A percentile compares a stretch with the other conserved stretches of the same genome.
These are phyloP conservation scores for Ctenomys sociabilis DNA, from an alignment of 2,113 vertebrate genomes.

Conservation along the genomic window DNA sequence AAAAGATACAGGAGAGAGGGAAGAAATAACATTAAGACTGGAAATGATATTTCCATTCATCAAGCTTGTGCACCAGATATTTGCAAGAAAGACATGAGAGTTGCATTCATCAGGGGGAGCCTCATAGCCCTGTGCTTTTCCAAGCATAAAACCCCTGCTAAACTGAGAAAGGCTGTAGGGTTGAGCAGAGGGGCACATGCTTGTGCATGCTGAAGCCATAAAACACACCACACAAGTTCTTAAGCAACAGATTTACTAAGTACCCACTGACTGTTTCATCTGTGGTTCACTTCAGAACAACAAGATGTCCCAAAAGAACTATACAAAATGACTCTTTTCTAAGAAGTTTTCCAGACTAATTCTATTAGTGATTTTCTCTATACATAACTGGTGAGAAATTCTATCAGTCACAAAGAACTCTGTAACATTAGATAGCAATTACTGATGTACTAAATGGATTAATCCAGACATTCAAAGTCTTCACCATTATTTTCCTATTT, in stretches of 20 bases:
- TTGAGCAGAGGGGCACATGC: neutral
- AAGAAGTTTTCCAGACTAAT: neutral
- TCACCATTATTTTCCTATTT: neutral
- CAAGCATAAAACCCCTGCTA: neutral
- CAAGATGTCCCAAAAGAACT: neutral
- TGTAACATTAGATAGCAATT: too few species aligned
- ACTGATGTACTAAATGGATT: neutral
- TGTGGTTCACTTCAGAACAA: neutral
- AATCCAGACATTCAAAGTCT: neutral
- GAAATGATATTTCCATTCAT: neutral
- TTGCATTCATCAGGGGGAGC: too few species aligned
- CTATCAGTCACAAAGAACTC: neutral
- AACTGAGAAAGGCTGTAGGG: neutral
- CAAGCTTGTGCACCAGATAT: rapidly evolving
- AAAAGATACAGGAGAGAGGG: neutral
- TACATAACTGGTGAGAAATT: neutral
- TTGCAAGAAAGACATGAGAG: rapidly evolving
- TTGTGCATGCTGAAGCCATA: neutral
- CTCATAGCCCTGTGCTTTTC: neutral
- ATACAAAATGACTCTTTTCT: neutral
- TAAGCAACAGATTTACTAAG: neutral
- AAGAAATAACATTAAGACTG: neutral
- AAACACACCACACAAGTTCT: neutral
- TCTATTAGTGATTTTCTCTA: neutral
- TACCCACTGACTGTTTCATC: neutral